These are phyloP conservation scores for Macaria notata DNA, from an alignment of 2,888 invertebrate genomes.

Conservation along the genomic window DNA sequence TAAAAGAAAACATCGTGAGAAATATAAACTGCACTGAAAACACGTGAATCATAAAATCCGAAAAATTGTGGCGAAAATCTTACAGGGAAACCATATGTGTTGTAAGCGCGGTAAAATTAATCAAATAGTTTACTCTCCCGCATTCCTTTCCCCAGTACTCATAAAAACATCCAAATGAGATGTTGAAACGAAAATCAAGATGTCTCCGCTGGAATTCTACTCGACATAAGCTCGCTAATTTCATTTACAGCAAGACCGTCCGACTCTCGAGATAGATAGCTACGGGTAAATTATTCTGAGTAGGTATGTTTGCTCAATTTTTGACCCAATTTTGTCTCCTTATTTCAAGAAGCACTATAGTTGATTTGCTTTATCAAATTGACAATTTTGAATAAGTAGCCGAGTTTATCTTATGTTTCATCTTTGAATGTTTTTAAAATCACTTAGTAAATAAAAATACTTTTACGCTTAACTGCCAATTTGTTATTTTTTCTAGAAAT, in stretches of 20 bases:
- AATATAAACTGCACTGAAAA: too few relatives aligned
- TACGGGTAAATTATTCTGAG: constrained; percentile 24
- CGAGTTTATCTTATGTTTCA: background rate
- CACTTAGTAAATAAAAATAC: too few relatives aligned
- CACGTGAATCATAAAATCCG: too few relatives aligned
- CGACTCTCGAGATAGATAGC: constrained; percentile 15
- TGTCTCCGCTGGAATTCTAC: constrained; percentile 20
- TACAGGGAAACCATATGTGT: too few relatives aligned
- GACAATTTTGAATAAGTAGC: constrained; percentile 1
- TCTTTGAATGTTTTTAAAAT: too few relatives aligned
- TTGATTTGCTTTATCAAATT: constrained; percentile 7
- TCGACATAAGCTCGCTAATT: constrained; percentile 28
- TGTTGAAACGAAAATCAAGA: constrained; percentile 28
- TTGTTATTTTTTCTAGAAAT: too few relatives aligned
- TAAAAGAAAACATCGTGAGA: too few relatives aligned
- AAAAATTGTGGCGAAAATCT: too few relatives aligned
- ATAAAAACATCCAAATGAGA: constrained; percentile 36
- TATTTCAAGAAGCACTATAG: constrained; percentile 7
- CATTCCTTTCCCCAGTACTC: constrained; percentile 11
- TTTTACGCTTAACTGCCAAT: too few relatives aligned
- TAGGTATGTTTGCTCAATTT: constrained; percentile 22
- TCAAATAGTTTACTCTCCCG: constrained; percentile 35
- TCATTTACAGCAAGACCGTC: constrained; percentile 30
- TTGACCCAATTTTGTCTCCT: constrained; percentile 16
- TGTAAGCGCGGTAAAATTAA: too few relatives aligned